These are phyloP conservation scores for Rousettus madagascariensis DNA, from an alignment of 2,797 vertebrate species.

Conservation along the genomic window DNA sequence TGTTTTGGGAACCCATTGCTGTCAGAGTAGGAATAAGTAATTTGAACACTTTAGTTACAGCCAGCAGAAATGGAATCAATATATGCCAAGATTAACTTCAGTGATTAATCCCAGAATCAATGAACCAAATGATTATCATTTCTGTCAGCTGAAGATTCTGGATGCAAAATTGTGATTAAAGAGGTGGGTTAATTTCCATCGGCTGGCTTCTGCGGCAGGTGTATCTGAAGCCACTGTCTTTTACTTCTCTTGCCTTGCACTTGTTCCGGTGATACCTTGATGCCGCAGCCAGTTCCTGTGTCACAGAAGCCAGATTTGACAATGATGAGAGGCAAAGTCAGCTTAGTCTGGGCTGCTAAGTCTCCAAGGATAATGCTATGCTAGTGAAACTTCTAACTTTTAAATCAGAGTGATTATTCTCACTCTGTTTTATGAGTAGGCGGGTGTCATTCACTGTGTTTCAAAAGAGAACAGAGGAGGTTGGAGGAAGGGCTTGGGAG, in stretches of 20 bases:
- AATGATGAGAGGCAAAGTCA: slow-evolving; percentile 33
- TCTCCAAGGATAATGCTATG: slow-evolving; percentile 40
- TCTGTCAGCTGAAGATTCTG: slow-evolving; percentile 68
- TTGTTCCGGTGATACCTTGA: background rate
- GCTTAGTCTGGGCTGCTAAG: background rate
- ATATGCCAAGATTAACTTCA: slow-evolving; percentile 74
- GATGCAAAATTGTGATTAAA: slow-evolving; percentile 62
- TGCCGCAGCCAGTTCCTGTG: background rate
- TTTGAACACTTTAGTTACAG: slow-evolving; percentile 72
- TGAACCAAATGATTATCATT: slow-evolving; percentile 70
- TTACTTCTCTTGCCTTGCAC: background rate
- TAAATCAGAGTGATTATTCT: slow-evolving; percentile 55
- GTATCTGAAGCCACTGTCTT: background rate
- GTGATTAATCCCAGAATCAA: slow-evolving; percentile 74
- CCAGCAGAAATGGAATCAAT: slow-evolving; percentile 71
- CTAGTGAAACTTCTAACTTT: slow-evolving; percentile 45
- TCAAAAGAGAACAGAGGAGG: background rate
- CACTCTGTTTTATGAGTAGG: background rate
- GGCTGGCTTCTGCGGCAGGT: background rate
- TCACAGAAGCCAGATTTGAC: slow-evolving; percentile 40
- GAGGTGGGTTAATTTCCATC: slow-evolving; percentile 57
- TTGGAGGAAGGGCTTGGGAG: background rate
- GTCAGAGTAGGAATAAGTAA: slow-evolving; percentile 70
- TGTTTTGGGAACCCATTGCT: slow-evolving; percentile 68
- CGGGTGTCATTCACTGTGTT: background rate